These are phyloP conservation scores for Drosophila merina DNA, from an alignment of 2,888 invertebrate species.

Conservation along the genomic window DNA sequence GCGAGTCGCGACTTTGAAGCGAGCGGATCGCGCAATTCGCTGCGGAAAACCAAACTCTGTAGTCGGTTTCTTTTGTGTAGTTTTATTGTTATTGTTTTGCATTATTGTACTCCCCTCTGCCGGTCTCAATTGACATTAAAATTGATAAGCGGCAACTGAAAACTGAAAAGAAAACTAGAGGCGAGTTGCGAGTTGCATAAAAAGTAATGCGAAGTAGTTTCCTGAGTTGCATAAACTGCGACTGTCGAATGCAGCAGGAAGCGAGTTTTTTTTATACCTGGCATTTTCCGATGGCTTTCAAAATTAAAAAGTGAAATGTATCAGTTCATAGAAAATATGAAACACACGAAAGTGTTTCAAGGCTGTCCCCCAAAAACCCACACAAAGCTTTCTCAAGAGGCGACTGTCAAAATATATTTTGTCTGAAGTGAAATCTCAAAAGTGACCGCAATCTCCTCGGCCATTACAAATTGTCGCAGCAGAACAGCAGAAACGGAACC, in stretches of 20 bases:
- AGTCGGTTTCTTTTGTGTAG: constrained; percentile 16
- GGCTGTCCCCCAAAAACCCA: constrained; percentile 40
- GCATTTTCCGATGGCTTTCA: constrained; percentile 12
- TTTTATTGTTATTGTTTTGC: constrained; percentile 54
- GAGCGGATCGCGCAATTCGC: constrained; percentile 50
- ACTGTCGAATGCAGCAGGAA: constrained; percentile 73
- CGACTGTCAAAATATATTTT: constrained; percentile 35
- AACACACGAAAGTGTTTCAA: constrained; percentile 55
- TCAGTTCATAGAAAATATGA: constrained; percentile 33
- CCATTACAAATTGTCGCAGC: constrained; percentile 41
- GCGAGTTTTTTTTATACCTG: constrained; percentile 38
- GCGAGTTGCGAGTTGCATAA: constrained; percentile 72
- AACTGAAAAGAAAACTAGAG: constrained; percentile 43
- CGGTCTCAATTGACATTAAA: constrained; percentile 66
- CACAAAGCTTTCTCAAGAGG: constrained; percentile 51
- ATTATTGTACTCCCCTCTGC: constrained; percentile 34
- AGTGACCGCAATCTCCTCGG: constrained; percentile 53
- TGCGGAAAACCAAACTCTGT: constrained; percentile 5
- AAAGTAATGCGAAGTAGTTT: constrained; percentile 73
- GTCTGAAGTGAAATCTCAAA: constrained; percentile 35
- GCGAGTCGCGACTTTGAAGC: constrained; percentile 57
- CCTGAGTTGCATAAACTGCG: constrained; percentile 73
- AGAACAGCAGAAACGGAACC: too few species aligned
- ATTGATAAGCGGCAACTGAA: constrained; percentile 68
- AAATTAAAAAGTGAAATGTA: constrained; percentile 17